Evolutionary conservation across 2,888 invertebrate genomes (phyloP).

Genomic region (Aporophyla nigra): DNA sequence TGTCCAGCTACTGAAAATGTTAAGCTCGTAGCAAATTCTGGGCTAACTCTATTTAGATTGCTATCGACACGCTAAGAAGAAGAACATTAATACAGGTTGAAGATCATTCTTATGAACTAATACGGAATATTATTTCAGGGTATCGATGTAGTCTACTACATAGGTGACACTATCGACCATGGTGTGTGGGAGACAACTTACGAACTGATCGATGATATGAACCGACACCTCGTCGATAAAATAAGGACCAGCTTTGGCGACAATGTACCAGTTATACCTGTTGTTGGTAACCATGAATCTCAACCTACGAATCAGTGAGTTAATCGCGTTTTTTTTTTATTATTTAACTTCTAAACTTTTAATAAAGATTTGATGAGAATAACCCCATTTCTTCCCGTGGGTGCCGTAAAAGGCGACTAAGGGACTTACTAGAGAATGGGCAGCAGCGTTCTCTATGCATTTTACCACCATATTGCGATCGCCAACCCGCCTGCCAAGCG

Average conservation of each 20-base stretch:
- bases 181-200: conserved; percentile 96
- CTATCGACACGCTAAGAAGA: no score
- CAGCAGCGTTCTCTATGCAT: no score
- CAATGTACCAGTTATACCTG: conserved; percentile 92
- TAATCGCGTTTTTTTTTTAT: neutral
- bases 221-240: conserved; percentile 89
- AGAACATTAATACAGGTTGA: neutral
- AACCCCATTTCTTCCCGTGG: no score
- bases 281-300: conserved; percentile 96
- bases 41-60: no score
- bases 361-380: conserved; percentile 19
- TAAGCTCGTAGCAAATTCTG: no score
- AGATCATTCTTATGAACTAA: neutral
- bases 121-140: conserved; percentile 79
- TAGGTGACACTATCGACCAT: conserved; percentile 97
- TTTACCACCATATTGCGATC: no score
- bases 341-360: conserved; percentile 12
- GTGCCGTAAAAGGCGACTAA: no score
- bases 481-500: no score
- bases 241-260: conserved; percentile 91
- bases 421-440: no score
- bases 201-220: conserved; percentile 91
- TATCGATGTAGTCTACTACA: conserved; percentile 94
- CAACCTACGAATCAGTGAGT: conserved; percentile 96
- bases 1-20: no score